These are phyloP conservation scores for Pseudococcus longispinus DNA, from an alignment of 2,888 invertebrate genomes.

Conservation along the genomic window DNA sequence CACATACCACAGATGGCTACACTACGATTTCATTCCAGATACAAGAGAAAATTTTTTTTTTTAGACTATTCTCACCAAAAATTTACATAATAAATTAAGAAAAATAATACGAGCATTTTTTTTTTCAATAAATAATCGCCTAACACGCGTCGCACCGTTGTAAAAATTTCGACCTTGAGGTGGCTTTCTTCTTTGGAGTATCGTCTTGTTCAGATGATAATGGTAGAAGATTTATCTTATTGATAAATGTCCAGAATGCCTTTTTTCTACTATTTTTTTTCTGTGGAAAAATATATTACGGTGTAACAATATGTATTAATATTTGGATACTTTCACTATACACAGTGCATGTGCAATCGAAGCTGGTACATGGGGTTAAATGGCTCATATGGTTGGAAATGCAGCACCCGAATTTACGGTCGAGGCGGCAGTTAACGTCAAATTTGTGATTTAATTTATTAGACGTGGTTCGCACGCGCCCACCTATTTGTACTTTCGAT, in stretches of 20 bases:
- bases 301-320: neutral
- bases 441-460: slow-evolving; percentile 46
- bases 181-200: slow-evolving; percentile 6
- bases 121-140: neutral
- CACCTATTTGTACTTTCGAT: neutral
- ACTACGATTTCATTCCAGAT: neutral
- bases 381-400: neutral
- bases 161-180: slow-evolving; percentile 27
- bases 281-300: neutral
- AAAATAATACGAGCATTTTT: slow-evolving; percentile 28
- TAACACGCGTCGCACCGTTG: neutral
- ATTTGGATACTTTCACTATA: neutral
- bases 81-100: slow-evolving; percentile 44
- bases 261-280: neutral
- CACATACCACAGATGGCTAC: neutral
- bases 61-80: slow-evolving; percentile 5
- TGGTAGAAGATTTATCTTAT: slow-evolving; percentile 42
- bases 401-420: neutral
- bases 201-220: neutral
- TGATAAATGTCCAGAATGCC: slow-evolving; percentile 14
- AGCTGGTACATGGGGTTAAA: neutral
- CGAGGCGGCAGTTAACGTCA: slow-evolving; percentile 23
- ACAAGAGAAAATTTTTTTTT: neutral
- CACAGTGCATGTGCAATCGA: too few species aligned
- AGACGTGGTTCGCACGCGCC: slow-evolving; percentile 29